Evolutionary conservation across 2,113 vertebrate genomes (phyloP).

Genomic region (Madoqua kirkii): DNA sequence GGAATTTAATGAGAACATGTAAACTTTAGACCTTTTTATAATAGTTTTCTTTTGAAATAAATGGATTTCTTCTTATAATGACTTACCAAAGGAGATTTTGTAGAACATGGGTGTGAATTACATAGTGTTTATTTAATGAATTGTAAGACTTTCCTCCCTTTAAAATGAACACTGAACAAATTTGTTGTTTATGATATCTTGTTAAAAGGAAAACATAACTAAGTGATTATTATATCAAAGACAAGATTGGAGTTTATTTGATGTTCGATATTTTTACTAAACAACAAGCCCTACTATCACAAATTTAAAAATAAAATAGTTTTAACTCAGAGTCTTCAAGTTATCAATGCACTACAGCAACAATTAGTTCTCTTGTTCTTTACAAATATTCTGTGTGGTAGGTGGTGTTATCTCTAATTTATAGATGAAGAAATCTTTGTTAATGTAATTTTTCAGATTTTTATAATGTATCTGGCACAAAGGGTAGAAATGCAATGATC

Average conservation of each 20-base stretch:
- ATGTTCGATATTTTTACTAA: constrained; percentile 22
- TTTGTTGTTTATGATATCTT: neutral
- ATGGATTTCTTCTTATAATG: neutral
- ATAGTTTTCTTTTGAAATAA: neutral
- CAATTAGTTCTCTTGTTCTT: neutral
- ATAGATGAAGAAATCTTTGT: neutral
- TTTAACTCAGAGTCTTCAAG: neutral
- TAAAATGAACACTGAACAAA: constrained; percentile 22
- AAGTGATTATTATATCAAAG: constrained; percentile 7
- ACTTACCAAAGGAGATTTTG: neutral
- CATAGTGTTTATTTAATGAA: neutral
- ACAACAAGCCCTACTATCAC: neutral
- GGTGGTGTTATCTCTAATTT: neutral
- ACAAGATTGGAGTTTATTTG: constrained; percentile 18
- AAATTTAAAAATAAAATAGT: neutral
- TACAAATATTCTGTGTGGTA: neutral
- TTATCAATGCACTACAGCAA: neutral
- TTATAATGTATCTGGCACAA: neutral
- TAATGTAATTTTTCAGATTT: neutral
- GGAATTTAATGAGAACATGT: neutral
- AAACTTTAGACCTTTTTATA: constrained; percentile 20
- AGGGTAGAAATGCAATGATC: neutral
- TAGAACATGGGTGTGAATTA: neutral
- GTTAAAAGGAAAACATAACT: constrained; percentile 6
- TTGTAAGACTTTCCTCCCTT: neutral